Conservation (phyloP, 92 coral and sea anemone genomes). For the Umimayanthus chanpuru region DNA sequence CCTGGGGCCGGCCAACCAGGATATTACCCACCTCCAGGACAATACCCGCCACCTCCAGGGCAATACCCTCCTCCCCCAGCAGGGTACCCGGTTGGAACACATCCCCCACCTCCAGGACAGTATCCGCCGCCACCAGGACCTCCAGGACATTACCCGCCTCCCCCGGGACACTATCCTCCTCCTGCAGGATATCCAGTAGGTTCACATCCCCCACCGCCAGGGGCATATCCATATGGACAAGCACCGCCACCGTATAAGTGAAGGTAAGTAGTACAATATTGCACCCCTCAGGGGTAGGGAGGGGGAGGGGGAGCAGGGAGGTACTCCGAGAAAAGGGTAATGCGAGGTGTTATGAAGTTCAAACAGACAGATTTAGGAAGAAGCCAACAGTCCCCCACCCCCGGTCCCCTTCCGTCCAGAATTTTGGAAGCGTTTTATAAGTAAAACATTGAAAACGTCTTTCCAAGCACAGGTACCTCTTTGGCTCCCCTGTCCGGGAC, state of each 20-base stretch:
- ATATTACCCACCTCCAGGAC: conserved; percentile 24
- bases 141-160: conserved; percentile 9
- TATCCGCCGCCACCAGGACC: conserved; percentile 30
- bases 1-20: conserved; percentile 41
- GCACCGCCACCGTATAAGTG: conserved; percentile 44
- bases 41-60: conserved; percentile 42
- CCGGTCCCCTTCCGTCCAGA: too few relatives aligned
- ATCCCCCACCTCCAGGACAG: conserved; percentile 44
- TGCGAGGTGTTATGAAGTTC: too few relatives aligned
- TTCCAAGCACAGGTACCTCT: too few relatives aligned
- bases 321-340: background rate
- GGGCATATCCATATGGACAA: conserved; percentile 45
- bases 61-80: conserved; percentile 34
- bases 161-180: conserved; percentile 42
- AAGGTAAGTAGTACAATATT: conserved; percentile 14
- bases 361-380: too few relatives aligned
- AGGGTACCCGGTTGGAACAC: conserved; percentile 24
- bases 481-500: too few relatives aligned
- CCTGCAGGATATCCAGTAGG: conserved; percentile 48
- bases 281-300: too few relatives aligned
- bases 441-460: too few relatives aligned
- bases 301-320: too few relatives aligned
- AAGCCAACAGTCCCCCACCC: too few relatives aligned
- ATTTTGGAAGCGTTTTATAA: too few relatives aligned
- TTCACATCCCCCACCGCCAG: conserved; percentile 41